phyloP scores from a whole-genome alignment of 2,797 vertebrate genomes.

The Sarcophilus harrisii region DNA sequence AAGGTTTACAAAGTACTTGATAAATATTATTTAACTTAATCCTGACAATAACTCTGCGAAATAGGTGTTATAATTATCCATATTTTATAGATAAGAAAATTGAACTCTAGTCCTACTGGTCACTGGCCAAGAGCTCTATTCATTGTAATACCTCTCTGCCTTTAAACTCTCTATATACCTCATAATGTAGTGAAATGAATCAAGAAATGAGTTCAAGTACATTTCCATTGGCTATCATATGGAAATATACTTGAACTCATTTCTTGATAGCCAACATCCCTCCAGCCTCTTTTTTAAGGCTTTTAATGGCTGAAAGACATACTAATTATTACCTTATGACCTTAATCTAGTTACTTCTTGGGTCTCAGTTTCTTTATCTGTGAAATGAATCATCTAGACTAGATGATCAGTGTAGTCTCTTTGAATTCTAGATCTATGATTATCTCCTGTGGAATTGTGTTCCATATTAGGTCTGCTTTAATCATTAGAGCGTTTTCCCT shows the following conservation, averaged over 20 bases:
- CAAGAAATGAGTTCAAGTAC: neutral
- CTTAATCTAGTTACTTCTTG: neutral
- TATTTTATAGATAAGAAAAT: neutral
- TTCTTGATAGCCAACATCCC: neutral
- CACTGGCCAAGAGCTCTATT: neutral
- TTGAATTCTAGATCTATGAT: neutral
- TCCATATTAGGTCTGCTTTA: neutral
- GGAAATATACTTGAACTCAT: no score
- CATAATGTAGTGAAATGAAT: neutral
- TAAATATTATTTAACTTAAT: neutral
- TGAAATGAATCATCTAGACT: neutral
- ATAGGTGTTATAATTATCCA: neutral
- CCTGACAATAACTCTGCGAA: neutral
- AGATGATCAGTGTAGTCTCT: neutral
- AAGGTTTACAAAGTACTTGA: neutral
- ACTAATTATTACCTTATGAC: neutral
- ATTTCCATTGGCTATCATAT: no score
- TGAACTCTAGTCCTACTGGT: neutral
- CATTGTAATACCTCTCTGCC: neutral
- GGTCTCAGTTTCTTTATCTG: neutral
- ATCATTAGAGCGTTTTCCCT: neutral
- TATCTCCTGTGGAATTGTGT: neutral
- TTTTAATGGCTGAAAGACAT: neutral
- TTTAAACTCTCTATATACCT: neutral
- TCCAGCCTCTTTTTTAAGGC: neutral